Percentiles rank a stretch among this genome's conserved stretches.
Evolutionary conservation across 2,113 vertebrate species (phyloP).

Genomic region (Scophthalmus maximus): DNA sequence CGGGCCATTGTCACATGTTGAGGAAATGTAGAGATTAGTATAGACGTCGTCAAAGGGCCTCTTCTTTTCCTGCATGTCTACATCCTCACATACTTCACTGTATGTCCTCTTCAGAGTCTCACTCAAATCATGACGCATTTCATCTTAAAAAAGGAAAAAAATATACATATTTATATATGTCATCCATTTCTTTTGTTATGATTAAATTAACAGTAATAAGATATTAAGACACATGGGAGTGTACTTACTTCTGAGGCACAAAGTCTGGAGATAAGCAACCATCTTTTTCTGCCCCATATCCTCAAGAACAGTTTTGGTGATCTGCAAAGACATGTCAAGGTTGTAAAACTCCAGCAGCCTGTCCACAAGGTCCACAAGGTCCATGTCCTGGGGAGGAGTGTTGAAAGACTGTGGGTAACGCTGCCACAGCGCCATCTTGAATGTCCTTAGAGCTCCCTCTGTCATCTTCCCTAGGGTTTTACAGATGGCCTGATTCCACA

Average conservation of each 20-base stretch:
- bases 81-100: conserved; percentile 45
- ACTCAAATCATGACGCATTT: conserved; percentile 73
- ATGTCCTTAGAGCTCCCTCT: not conserved
- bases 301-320: conserved; percentile 65
- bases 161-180: too few relatives aligned
- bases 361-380: conserved; percentile 78
- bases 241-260: conserved; percentile 73
- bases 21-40: conserved; percentile 62
- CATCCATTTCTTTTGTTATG: not conserved
- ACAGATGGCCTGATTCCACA: conserved; percentile 67
- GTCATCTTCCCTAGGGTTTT: conserved; percentile 60
- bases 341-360: conserved; percentile 71
- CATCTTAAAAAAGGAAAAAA: conserved; percentile 66
- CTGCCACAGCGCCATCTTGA: conserved; percentile 71
- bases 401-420: conserved; percentile 72
- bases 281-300: conserved; percentile 47
- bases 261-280: conserved; percentile 38
- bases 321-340: conserved; percentile 65
- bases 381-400: conserved; percentile 52
- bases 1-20: conserved; percentile 59
- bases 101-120: conserved; percentile 70
- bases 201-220: not conserved
- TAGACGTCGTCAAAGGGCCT: conserved; percentile 61
- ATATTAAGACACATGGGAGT: not conserved
- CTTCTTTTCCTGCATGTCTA: conserved; percentile 25